These are phyloP conservation scores for Cricetomys ansorgei DNA, from an alignment of 2,113 vertebrate genomes.

Conservation along the genomic window DNA sequence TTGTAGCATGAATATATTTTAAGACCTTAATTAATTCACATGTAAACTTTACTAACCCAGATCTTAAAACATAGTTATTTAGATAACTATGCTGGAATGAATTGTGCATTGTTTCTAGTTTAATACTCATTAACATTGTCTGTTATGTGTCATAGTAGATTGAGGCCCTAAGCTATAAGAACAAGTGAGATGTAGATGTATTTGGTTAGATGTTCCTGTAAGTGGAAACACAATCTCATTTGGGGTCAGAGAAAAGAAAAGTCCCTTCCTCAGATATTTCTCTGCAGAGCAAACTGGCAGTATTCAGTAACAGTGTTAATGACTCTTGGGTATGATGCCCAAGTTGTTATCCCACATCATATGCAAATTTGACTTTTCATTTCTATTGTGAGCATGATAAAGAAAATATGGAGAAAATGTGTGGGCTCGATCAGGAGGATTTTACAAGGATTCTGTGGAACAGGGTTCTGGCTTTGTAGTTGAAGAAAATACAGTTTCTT, in stretches of 20 bases:
- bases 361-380: slow-evolving; percentile 11
- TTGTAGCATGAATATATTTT: neutral
- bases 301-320: neutral
- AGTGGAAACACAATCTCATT: neutral
- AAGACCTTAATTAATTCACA: neutral
- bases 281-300: neutral
- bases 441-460: neutral
- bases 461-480: neutral
- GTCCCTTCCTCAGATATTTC: neutral
- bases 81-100: neutral
- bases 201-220: neutral
- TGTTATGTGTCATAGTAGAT: neutral
- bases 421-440: neutral
- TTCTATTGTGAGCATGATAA: neutral
- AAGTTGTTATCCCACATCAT: neutral
- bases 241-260: neutral
- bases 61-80: slow-evolving; percentile 25
- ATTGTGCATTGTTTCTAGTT: neutral
- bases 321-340: neutral
- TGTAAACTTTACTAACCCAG: neutral
- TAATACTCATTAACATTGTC: neutral
- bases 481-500: neutral
- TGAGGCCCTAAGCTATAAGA: neutral
- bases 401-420: neutral
- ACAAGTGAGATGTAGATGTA: neutral